These are phyloP conservation scores for Drosophila arizonae DNA, from an alignment of 1,140 invertebrate genomes.

Conservation along the genomic window DNA sequence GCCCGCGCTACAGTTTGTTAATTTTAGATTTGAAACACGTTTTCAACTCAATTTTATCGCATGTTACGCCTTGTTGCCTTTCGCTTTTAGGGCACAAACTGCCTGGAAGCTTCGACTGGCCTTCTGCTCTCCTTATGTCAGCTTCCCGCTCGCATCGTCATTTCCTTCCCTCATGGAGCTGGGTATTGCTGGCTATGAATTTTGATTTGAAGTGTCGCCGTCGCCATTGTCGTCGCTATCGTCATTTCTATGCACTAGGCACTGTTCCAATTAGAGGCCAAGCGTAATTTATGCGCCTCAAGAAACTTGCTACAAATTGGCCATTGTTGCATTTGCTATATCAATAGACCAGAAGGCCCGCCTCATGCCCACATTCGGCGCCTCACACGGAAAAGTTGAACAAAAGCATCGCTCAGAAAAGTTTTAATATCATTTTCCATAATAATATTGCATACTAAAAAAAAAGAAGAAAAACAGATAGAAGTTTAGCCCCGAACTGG, in stretches of 20 bases:
- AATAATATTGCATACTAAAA: slow-evolving; percentile 59
- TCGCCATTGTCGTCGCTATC: slow-evolving; percentile 24
- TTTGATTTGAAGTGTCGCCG: slow-evolving; percentile 69
- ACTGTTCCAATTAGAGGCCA: slow-evolving; percentile 66
- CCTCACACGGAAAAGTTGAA: slow-evolving; percentile 54
- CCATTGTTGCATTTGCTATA: slow-evolving; percentile 69
- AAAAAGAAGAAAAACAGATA: not conserved
- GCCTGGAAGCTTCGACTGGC: slow-evolving; percentile 26
- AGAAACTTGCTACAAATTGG: slow-evolving; percentile 70
- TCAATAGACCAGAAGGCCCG: not conserved
- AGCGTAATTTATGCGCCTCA: slow-evolving; percentile 75
- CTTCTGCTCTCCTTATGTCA: not conserved
- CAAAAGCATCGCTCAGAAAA: slow-evolving; percentile 64
- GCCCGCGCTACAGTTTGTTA: slow-evolving; percentile 61
- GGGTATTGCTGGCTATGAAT: slow-evolving; percentile 45
- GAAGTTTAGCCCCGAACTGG: slow-evolving; percentile 30
- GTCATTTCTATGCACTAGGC: slow-evolving; percentile 54
- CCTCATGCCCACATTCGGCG: slow-evolving; percentile 12
- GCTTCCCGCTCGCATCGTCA: not conserved
- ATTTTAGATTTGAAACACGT: slow-evolving; percentile 81
- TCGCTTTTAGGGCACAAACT: slow-evolving; percentile 64
- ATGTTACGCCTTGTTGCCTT: slow-evolving; percentile 80
- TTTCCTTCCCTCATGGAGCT: not conserved
- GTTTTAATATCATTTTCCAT: slow-evolving; percentile 75
- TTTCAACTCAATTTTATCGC: slow-evolving; percentile 80